Percentiles rank a stretch among this genome's conserved stretches.
Conservation (phyloP, 1,140 invertebrate species). For the Augochlora pura region DNA sequence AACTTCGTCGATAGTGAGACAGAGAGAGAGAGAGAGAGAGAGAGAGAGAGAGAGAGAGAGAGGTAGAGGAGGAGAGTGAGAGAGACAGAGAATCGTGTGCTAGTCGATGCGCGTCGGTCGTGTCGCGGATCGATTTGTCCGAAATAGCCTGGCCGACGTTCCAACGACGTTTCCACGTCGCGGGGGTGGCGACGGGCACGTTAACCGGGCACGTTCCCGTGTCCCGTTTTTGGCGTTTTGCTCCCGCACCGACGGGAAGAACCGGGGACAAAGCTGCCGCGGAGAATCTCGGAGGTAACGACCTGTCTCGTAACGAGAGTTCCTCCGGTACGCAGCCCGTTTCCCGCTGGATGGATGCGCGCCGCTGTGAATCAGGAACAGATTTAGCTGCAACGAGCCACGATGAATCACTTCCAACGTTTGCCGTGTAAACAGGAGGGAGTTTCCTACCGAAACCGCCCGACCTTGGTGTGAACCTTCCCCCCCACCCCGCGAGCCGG, state of each 20-base stretch:
- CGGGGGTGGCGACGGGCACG: background rate
- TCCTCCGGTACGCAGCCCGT: constrained; percentile 3
- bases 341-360: background rate
- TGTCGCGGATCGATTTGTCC: constrained; percentile 6
- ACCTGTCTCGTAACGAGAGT: constrained; percentile 41
- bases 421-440: constrained; percentile 67
- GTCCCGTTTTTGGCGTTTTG: background rate
- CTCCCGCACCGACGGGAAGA: background rate
- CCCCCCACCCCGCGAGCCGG: background rate
- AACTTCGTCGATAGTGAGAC: too few relatives aligned
- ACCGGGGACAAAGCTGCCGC: constrained; percentile 32
- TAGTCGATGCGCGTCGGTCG: too few relatives aligned
- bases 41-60: too few relatives aligned
- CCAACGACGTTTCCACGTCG: background rate
- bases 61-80: too few relatives aligned
- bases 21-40: too few relatives aligned
- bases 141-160: background rate
- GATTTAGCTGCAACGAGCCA: constrained; percentile 49
- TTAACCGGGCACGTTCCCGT: background rate
- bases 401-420: constrained; percentile 68
- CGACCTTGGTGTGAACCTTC: constrained; percentile 22
- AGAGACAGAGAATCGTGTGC: too few relatives aligned
- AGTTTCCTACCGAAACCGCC: constrained; percentile 41
- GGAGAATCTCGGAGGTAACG: constrained; percentile 29
- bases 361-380: constrained; percentile 28